These are phyloP conservation scores for Cotesia congregata DNA, from an alignment of 2,888 invertebrate species.

Conservation along the genomic window DNA sequence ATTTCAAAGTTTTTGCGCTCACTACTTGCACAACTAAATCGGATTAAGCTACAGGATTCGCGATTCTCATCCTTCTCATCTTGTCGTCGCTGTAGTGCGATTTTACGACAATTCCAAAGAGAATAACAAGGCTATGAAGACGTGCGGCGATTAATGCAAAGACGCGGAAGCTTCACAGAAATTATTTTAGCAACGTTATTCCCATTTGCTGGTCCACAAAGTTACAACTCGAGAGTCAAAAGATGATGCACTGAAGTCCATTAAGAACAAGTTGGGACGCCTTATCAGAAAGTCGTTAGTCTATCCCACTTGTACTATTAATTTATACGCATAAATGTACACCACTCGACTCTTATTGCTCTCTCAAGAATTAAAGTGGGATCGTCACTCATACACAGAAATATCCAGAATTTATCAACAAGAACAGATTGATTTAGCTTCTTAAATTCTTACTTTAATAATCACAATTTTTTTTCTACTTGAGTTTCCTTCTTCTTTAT, in stretches of 20 bases:
- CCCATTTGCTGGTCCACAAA: slow-evolving; percentile 20
- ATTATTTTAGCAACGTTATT: slow-evolving; percentile 22
- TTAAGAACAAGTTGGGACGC: slow-evolving; percentile 63
- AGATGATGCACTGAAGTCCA: slow-evolving; percentile 54
- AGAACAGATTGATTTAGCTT: slow-evolving; percentile 32
- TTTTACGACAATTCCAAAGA: slow-evolving; percentile 5
- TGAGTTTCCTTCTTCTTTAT: background rate
- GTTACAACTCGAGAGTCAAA: slow-evolving; percentile 40
- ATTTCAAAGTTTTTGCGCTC: slow-evolving; percentile 12
- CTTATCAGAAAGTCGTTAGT: slow-evolving; percentile 70
- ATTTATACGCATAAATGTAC: background rate
- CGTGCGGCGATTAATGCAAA: slow-evolving; percentile 16
- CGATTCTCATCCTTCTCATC: background rate
- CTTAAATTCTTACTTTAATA: slow-evolving; percentile 1
- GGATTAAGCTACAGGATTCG: slow-evolving; percentile 16
- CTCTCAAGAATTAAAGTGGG: background rate
- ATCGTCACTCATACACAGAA: slow-evolving; percentile 14
- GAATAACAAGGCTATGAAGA: background rate
- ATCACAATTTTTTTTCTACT: slow-evolving; percentile 24
- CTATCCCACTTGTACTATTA: slow-evolving; percentile 50
- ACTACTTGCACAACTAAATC: slow-evolving; percentile 18
- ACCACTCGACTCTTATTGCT: slow-evolving; percentile 5
- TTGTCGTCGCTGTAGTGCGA: background rate
- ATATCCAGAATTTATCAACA: background rate
- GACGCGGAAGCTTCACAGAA: background rate